Conservation (phyloP, 2,113 vertebrate genomes). For the Edolisoma coerulescens region DNA sequence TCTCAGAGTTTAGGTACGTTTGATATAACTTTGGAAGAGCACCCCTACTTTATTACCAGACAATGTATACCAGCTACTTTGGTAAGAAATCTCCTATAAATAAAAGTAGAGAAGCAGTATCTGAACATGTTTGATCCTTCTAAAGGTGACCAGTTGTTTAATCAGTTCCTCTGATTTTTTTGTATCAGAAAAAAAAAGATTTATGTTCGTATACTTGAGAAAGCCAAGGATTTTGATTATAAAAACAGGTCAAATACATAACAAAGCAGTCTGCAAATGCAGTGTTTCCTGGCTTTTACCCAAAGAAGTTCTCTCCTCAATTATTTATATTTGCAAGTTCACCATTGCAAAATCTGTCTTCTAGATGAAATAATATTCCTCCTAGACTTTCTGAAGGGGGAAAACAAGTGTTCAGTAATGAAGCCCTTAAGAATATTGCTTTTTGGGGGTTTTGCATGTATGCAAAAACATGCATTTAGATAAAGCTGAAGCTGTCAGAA, state of each 20-base stretch:
- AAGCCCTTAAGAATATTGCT: slow-evolving; percentile 39
- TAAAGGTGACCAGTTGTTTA: background rate
- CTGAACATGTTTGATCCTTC: background rate
- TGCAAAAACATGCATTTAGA: slow-evolving; percentile 28
- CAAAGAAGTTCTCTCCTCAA: slow-evolving; percentile 23
- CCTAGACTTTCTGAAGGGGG: slow-evolving; percentile 35
- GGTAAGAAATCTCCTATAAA: background rate
- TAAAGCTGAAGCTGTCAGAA: slow-evolving; percentile 44
- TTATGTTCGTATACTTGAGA: background rate
- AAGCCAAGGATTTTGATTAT: background rate
- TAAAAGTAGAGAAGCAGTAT: background rate
- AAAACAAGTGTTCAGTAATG: slow-evolving; percentile 46
- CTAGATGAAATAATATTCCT: slow-evolving; percentile 53
- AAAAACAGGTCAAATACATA: background rate
- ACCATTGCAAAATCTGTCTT: slow-evolving; percentile 40
- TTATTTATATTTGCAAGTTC: slow-evolving; percentile 60
- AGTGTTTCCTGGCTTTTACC: slow-evolving; percentile 30
- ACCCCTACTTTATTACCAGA: background rate
- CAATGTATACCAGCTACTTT: background rate
- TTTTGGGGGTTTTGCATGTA: background rate
- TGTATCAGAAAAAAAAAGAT: background rate
- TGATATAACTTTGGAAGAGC: background rate
- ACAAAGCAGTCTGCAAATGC: slow-evolving; percentile 14
- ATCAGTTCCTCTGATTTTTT: background rate
- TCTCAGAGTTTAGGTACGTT: background rate